Evolutionary conservation across 2,113 vertebrate genomes (phyloP).

Genomic region (Stigmatopora argus): DNA sequence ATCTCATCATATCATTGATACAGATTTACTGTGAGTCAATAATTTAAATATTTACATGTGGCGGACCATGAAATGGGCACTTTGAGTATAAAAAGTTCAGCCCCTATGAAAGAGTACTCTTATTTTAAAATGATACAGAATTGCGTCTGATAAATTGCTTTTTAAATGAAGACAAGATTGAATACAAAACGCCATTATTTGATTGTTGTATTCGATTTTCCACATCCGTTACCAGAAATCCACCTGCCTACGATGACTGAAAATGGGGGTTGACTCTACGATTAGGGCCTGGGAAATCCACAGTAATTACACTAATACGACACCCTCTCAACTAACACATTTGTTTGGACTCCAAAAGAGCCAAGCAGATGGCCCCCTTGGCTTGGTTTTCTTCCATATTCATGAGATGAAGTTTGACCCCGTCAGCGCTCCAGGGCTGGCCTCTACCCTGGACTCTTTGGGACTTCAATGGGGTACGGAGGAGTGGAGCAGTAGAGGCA

Average conservation of each 20-base stretch:
- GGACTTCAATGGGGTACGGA: slow-evolving; percentile 53
- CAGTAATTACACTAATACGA: slow-evolving; percentile 47
- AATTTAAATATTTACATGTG: no score
- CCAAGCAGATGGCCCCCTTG: slow-evolving; percentile 62
- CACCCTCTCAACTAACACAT: slow-evolving; percentile 44
- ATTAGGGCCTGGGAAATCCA: slow-evolving; percentile 48
- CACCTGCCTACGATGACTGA: slow-evolving; percentile 14
- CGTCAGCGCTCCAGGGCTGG: slow-evolving; percentile 50
- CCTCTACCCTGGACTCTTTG: slow-evolving; percentile 58
- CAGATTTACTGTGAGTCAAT: no score
- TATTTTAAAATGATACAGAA: background rate
- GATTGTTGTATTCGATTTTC: background rate
- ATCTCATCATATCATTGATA: no score
- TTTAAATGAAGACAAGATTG: background rate
- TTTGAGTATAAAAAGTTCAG: background rate
- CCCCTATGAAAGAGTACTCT: background rate
- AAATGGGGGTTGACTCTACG: background rate
- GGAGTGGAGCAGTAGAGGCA: slow-evolving; percentile 31
- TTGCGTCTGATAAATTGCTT: background rate
- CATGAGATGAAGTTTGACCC: slow-evolving; percentile 63
- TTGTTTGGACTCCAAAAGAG: slow-evolving; percentile 52
- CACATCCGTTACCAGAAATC: slow-evolving; percentile 11
- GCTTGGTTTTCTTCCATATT: slow-evolving; percentile 54
- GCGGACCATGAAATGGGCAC: background rate
- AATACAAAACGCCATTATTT: background rate